Conservation (phyloP, 2,797 vertebrate species). For the Leuciscus waleckii region DNA sequence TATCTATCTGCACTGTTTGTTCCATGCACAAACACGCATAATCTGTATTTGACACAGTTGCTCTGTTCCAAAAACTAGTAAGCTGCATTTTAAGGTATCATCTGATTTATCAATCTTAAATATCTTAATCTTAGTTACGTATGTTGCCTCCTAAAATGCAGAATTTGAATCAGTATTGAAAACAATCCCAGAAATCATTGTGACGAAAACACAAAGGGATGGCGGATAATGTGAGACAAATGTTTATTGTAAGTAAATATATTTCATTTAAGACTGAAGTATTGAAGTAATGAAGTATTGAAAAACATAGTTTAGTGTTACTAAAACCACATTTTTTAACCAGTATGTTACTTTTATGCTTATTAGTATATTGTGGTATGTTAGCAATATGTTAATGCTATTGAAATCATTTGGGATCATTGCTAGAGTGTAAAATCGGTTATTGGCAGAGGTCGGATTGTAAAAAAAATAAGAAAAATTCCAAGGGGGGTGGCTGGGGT, state of each 20-base stretch:
- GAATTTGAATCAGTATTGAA: not conserved
- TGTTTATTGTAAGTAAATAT: not conserved
- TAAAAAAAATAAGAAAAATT: too few species aligned
- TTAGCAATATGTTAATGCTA: too few species aligned
- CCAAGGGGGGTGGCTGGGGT: too few species aligned
- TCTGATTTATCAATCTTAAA: not conserved
- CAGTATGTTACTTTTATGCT: too few species aligned
- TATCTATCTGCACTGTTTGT: slow-evolving; percentile 14
- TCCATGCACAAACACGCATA: not conserved
- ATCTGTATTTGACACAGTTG: slow-evolving; percentile 6
- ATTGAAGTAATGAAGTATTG: too few species aligned
- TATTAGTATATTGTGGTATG: too few species aligned
- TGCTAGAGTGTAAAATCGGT: too few species aligned
- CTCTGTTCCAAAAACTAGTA: not conserved
- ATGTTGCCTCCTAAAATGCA: not conserved
- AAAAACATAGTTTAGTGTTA: not conserved
- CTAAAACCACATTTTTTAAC: too few species aligned
- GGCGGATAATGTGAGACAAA: not conserved
- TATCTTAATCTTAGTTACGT: not conserved
- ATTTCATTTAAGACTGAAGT: not conserved
- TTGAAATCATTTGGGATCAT: too few species aligned
- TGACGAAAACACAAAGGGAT: not conserved
- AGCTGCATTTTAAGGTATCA: not conserved
- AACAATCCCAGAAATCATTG: not conserved
- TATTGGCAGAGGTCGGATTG: too few species aligned